Evolutionary conservation across 1,140 invertebrate species (phyloP), one percentile per base, ranked within the genome.

Genomic region (Sarcophaga bullata): DNA sequence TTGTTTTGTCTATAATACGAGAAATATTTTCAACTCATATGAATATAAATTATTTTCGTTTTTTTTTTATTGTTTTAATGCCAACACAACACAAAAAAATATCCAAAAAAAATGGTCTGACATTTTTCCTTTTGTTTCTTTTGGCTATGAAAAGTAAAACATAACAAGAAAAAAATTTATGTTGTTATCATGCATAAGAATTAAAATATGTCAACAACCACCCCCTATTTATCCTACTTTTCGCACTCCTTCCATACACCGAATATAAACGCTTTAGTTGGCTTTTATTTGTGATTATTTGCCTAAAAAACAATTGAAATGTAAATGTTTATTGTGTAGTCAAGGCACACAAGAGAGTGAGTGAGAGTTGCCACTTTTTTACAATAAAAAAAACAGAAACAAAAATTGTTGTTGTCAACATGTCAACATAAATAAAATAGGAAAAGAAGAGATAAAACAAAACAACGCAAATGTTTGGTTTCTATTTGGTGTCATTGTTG

Each of bases 51-150:
- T n/a, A n/a, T n/a, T n/a, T n/a, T n/a, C n/a, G n/a, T n/a, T 37
- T 37, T 58, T 7, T 68, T 68, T 68, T 68, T 68, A 68, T 68
- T 68, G 62, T 68, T 68, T 68, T 68, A 68, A 68, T 68, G 62
- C 62, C 62, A 68, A 19, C 6, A 37, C 25, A 37, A 37, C 25
- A 37, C 9, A 68, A 68, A 68, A 68, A 15, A 62, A 62, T 15
- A 62, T 15, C 5, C 9, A 17, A 25, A 10, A 11, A 68, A 15
- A 68, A 15, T 68, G 17, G 17, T 68, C 62, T 25, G 17, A 68
- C 19, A 58, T 68, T 68, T 68, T 68, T 17, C 54, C 62, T 68
- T 68, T 68, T 25, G 6, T 19, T 58, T 13, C 15, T 58, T 13
- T 58, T 58, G 54, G 25, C 25, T 37, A 37, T 37, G 25, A 37